Base-by-base conservation (phyloP, 2,797 vertebrate species). In the Brachyalestes nurse region DNA sequence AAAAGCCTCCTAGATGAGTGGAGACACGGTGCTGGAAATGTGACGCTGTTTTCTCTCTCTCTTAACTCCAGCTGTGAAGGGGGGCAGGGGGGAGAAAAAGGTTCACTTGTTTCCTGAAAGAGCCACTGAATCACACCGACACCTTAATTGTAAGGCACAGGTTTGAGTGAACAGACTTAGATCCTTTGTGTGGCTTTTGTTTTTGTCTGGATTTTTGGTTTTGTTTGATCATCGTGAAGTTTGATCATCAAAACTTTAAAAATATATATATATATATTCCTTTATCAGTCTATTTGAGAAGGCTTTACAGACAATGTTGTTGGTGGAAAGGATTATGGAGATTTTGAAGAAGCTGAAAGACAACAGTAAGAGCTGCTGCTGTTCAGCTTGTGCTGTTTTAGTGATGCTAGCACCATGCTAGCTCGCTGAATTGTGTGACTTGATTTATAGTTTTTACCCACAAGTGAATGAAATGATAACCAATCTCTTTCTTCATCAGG, bases 1-100 rank as follows among this genome's bases (percentile, higher is more conserved):
- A 86, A 96, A 95, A 92, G 88, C 91, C 70, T 93, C 91, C 10
- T 96, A 95, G 74, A 75, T 61, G 80, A 82, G 38, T 83, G 84
- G 84, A 85, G 82, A 86, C 81, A 25, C 1, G 23, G 75, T 80
- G 90, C 79, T 88, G 85, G 89, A 85, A 79, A 83, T 87, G 81
- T 87, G 85, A 88, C 85, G 79, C 83, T 78, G 81, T 82, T 87
- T 85, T 86, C 83, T 87, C 81, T 86, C 88, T 79, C 82, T 75
- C 85, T 86, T 88, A 40, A 78, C 25, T 74, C 70, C 78, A 58
- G 47, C 72, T 79, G 23, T 40, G 64, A 55, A 42, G 72, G 61
- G 53, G 16, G 75, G 61, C 6, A 45, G 10, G 10, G 10, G 10
- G 83, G 78, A 85, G 80, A 67, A 83, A 75, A 86, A 80, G 86